phyloP scores from a whole-genome alignment of 1,140 invertebrate species.

The Babylonia areolata region DNA sequence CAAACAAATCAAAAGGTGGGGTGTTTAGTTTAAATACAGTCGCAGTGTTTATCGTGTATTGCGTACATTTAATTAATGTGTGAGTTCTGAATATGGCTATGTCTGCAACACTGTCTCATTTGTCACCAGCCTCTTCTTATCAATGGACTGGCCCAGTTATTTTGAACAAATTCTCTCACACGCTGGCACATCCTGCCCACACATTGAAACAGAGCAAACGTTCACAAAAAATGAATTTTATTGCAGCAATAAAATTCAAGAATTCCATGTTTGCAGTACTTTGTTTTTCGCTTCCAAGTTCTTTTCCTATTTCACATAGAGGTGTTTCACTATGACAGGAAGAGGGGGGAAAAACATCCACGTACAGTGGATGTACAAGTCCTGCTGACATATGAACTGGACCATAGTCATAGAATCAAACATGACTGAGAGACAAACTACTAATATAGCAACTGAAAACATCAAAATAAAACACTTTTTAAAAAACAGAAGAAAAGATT shows the following conservation, averaged over 20 bases:
- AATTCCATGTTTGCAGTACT: constrained; percentile 19
- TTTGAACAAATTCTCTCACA: too few relatives aligned
- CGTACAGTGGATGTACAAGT: neutral
- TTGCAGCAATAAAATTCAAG: constrained; percentile 38
- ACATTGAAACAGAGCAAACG: neutral
- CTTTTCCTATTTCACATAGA: neutral
- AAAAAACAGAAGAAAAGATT: neutral
- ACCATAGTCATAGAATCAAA: too few relatives aligned
- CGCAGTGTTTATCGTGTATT: too few relatives aligned
- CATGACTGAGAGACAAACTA: too few relatives aligned
- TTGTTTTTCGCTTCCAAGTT: constrained; percentile 9
- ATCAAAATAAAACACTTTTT: neutral
- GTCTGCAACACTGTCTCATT: too few relatives aligned
- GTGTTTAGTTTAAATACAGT: too few relatives aligned
- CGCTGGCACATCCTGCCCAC: neutral
- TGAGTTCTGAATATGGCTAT: too few relatives aligned
- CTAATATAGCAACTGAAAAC: too few relatives aligned
- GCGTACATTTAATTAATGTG: too few relatives aligned
- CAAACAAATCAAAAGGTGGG: too few relatives aligned
- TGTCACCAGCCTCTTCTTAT: too few relatives aligned
- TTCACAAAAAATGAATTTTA: constrained; percentile 44
- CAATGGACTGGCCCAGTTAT: too few relatives aligned
- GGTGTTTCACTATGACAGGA: neutral
- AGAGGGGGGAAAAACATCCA: neutral
- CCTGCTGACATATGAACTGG: neutral